These are phyloP conservation scores for Heliconius cydno DNA, from an alignment of 2,888 invertebrate species.

Conservation along the genomic window DNA sequence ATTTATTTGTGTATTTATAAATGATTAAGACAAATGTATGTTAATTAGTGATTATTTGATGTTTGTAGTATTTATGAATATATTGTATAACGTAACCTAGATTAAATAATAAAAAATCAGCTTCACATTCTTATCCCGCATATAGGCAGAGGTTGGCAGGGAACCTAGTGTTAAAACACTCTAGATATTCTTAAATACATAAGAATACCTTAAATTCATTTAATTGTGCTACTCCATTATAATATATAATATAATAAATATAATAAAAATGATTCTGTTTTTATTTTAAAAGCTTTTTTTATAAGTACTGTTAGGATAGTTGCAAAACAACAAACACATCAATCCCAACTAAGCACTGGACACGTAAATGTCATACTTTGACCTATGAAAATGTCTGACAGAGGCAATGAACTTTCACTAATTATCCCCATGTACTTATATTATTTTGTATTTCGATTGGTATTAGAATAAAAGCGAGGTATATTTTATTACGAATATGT, in stretches of 20 bases:
- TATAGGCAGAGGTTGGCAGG: too few species aligned
- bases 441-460: not conserved
- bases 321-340: not conserved
- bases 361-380: slow-evolving; percentile 15
- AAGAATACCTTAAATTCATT: too few species aligned
- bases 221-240: too few species aligned
- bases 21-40: too few species aligned
- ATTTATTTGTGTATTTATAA: not conserved
- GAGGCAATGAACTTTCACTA: slow-evolving; percentile 18
- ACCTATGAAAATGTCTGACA: slow-evolving; percentile 15
- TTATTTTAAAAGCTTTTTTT: not conserved
- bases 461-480: not conserved
- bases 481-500: not conserved
- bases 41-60: not conserved
- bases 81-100: too few species aligned
- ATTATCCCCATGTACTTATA: slow-evolving; percentile 15
- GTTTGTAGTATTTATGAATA: not conserved
- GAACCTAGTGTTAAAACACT: too few species aligned
- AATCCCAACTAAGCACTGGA: not conserved
- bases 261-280: not conserved
- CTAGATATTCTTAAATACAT: too few species aligned
- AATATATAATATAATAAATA: too few species aligned
- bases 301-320: not conserved
- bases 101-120: too few species aligned
- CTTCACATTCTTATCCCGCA: too few species aligned